phyloP scores from a whole-genome alignment of 30 jellyfish, hydroid and myxozoan genomes.

The Cassiopea andromeda region DNA sequence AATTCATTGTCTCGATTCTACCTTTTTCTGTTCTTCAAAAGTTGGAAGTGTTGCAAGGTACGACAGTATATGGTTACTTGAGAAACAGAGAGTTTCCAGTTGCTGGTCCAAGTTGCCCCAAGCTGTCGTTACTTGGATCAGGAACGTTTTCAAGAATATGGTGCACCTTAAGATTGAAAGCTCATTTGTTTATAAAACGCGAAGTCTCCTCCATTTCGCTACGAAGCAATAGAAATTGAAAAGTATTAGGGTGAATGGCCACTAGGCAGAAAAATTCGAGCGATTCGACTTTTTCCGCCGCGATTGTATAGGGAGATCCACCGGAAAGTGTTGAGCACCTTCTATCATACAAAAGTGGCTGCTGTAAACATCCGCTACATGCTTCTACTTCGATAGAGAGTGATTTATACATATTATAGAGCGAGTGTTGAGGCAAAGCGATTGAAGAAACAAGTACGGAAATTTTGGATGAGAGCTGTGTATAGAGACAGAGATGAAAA shows the following conservation, averaged over 20 bases:
- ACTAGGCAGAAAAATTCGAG: slow-evolving; percentile 19
- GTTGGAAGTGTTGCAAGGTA: no score
- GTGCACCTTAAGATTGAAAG: no score
- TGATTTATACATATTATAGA: background rate
- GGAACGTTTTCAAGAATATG: no score
- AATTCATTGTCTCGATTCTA: no score
- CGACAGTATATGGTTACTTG: no score
- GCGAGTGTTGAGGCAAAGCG: background rate
- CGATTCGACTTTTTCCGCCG: background rate
- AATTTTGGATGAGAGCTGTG: slow-evolving; percentile 5
- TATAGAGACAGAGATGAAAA: slow-evolving; percentile 3
- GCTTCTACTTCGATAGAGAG: background rate
- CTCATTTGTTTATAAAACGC: no score
- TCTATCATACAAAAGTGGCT: background rate
- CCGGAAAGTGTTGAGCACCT: background rate
- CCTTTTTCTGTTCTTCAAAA: no score
- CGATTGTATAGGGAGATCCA: background rate
- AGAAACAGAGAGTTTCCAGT: no score
- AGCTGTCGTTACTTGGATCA: no score
- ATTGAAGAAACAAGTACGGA: background rate
- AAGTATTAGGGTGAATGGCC: slow-evolving; percentile 10
- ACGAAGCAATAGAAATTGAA: no score
- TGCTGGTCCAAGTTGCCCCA: no score
- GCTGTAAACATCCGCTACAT: background rate
- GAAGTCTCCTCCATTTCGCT: no score